Percentiles rank a stretch among this genome's conserved stretches.
phyloP scores from a whole-genome alignment of 2,113 vertebrate species.

The Nothobranchius furzeri region DNA sequence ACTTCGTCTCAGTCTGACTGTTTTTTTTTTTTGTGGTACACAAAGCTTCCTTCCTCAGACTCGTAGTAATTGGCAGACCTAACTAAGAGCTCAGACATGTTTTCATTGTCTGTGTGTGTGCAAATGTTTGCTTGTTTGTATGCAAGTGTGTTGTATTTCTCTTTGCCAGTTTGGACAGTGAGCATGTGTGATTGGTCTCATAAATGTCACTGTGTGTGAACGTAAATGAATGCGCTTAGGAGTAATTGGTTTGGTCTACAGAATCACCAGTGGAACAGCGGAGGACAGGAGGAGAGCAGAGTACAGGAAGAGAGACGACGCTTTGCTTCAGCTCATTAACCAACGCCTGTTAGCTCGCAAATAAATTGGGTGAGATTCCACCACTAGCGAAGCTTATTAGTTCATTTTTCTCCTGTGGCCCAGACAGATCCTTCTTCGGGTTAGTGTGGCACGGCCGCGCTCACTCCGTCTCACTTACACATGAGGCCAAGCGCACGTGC shows the following conservation, averaged over 20 bases:
- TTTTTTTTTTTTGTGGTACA: background rate
- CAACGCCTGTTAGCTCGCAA: conserved; percentile 77
- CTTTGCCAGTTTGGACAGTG: conserved; percentile 6
- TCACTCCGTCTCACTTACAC: conserved; percentile 59
- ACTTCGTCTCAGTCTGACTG: conserved; percentile 16
- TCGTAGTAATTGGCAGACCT: conserved; percentile 39
- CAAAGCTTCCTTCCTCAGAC: conserved; percentile 1
- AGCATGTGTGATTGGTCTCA: conserved; percentile 36
- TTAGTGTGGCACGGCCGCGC: conserved; percentile 56
- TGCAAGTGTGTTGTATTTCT: background rate
- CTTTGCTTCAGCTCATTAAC: conserved; percentile 79
- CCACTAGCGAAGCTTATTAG: conserved; percentile 75
- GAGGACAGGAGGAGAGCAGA: conserved; percentile 53
- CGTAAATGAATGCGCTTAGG: conserved; percentile 34
- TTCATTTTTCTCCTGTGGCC: conserved; percentile 67
- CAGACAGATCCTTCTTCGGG: conserved; percentile 64
- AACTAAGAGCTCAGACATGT: conserved; percentile 14
- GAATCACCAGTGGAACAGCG: conserved; percentile 60
- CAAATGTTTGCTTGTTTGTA: conserved; percentile 2
- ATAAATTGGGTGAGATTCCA: conserved; percentile 79
- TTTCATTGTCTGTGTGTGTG: background rate
- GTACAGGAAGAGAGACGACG: conserved; percentile 71
- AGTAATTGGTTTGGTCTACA: conserved; percentile 69
- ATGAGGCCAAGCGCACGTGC: conserved; percentile 29
- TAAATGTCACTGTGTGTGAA: conserved; percentile 31